Evolutionary conservation across 1,140 invertebrate species (phyloP).

Genomic region (Drosophila bocki): DNA sequence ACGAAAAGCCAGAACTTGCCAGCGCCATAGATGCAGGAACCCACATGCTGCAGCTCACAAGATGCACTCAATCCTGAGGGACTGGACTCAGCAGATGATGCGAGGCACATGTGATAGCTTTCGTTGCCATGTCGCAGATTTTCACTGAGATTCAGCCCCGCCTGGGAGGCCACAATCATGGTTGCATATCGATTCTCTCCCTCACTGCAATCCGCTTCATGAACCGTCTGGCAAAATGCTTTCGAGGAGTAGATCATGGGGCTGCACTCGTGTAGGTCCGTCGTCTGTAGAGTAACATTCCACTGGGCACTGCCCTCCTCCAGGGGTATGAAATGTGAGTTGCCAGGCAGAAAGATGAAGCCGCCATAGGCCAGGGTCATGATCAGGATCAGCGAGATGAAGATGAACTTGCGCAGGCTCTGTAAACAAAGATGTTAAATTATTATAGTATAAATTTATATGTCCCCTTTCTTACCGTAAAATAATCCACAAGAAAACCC

Average conservation of each 20-base stretch:
- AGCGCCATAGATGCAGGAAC: slow-evolving; percentile 86
- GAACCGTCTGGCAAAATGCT: slow-evolving; percentile 37
- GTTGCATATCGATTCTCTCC: slow-evolving; percentile 2
- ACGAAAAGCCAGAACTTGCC: slow-evolving; percentile 90
- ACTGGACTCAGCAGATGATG: not conserved
- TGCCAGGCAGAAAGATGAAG: slow-evolving; percentile 88
- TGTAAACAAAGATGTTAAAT: slow-evolving; percentile 41
- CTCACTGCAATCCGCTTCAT: slow-evolving; percentile 44
- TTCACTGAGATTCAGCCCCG: slow-evolving; percentile 26
- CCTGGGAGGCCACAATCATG: slow-evolving; percentile 39
- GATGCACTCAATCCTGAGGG: slow-evolving; percentile 25
- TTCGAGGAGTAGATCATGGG: slow-evolving; percentile 14
- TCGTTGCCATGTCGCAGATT: slow-evolving; percentile 53
- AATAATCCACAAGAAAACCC: slow-evolving; percentile 90
- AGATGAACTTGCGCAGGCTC: slow-evolving; percentile 89
- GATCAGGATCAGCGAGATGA: slow-evolving; percentile 87
- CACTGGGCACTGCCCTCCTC: slow-evolving; percentile 48
- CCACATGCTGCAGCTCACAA: slow-evolving; percentile 35
- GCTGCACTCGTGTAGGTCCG: slow-evolving; percentile 29
- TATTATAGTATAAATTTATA: too few relatives aligned
- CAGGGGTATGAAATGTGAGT: slow-evolving; percentile 48
- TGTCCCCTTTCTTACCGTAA: slow-evolving; percentile 71
- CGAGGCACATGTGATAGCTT: slow-evolving; percentile 53
- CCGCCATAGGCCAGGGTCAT: slow-evolving; percentile 88
- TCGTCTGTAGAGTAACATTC: slow-evolving; percentile 19